Evolutionary conservation across 2,113 vertebrate species (phyloP).

Genomic region (Dunckerocampus dactyliophorus): DNA sequence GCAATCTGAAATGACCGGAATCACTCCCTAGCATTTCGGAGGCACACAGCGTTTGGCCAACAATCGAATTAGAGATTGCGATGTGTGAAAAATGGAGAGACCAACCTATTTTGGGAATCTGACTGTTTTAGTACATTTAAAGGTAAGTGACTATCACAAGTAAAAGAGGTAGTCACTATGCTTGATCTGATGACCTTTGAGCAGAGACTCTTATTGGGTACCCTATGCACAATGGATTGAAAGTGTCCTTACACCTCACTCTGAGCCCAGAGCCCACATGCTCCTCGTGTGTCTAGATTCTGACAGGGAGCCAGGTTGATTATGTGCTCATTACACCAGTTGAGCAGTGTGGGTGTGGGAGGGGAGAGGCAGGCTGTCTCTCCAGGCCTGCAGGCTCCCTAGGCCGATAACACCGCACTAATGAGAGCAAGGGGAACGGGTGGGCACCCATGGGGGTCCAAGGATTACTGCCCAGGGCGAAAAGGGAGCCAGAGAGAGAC

Average conservation of each 20-base stretch:
- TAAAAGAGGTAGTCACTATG: slow-evolving; percentile 24
- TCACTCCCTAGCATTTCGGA: too few relatives aligned
- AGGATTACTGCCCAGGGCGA: slow-evolving; percentile 69
- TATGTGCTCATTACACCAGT: slow-evolving; percentile 73
- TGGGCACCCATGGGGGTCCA: slow-evolving; percentile 61
- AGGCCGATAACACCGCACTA: slow-evolving; percentile 62
- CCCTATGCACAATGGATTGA: slow-evolving; percentile 29
- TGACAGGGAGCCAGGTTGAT: slow-evolving; percentile 70
- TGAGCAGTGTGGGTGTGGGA: slow-evolving; percentile 47
- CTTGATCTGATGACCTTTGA: slow-evolving; percentile 45
- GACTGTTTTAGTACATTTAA: slow-evolving; percentile 2
- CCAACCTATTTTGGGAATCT: too few relatives aligned
- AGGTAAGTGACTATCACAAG: slow-evolving; percentile 30
- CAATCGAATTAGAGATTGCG: too few relatives aligned
- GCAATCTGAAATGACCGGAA: too few relatives aligned
- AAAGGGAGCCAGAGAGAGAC: slow-evolving; percentile 56
- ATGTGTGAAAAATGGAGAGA: too few relatives aligned
- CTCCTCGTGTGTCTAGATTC: slow-evolving; percentile 63
- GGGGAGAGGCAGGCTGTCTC: slow-evolving; percentile 62
- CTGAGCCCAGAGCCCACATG: slow-evolving; percentile 64
- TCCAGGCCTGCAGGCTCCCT: slow-evolving; percentile 65
- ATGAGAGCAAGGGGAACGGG: slow-evolving; percentile 72
- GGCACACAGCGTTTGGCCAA: too few relatives aligned
- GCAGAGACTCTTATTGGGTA: slow-evolving; percentile 20
- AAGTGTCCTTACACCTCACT: slow-evolving; percentile 49